Conservation (phyloP, 92 coral and sea anemone species). For the Paramuricea clavata region DNA sequence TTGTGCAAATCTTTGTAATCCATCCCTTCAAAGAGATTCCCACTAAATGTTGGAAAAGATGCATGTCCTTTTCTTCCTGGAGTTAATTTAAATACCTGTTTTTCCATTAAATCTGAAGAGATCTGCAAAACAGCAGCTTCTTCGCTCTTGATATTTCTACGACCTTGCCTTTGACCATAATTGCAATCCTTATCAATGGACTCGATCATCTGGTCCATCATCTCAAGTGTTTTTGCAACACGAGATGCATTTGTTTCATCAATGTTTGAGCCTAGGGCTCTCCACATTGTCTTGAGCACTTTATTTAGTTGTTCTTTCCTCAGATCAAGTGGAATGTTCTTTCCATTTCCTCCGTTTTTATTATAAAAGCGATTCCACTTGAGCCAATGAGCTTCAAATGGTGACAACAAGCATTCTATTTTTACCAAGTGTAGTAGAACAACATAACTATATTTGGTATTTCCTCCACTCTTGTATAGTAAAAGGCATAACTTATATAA, state of each 20-base stretch:
- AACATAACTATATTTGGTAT: slow-evolving; percentile 24
- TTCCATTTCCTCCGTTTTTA: slow-evolving; percentile 25
- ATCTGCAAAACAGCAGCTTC: slow-evolving; percentile 22
- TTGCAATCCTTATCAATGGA: slow-evolving; percentile 20
- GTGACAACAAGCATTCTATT: slow-evolving; percentile 10
- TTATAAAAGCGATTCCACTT: slow-evolving; percentile 48
- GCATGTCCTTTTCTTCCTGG: slow-evolving; percentile 38
- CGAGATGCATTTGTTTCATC: slow-evolving; percentile 27
- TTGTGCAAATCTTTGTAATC: slow-evolving; percentile 44
- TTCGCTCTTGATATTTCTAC: neutral
- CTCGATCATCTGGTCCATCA: slow-evolving; percentile 25
- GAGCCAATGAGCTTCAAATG: slow-evolving; percentile 17
- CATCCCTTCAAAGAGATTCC: slow-evolving; percentile 12
- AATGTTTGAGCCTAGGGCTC: slow-evolving; percentile 42
- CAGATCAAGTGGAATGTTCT: slow-evolving; percentile 32
- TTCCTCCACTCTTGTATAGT: slow-evolving; percentile 25
- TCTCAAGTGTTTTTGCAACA: slow-evolving; percentile 42
- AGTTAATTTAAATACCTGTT: slow-evolving; percentile 26
- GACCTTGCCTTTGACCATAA: neutral
- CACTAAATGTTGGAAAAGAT: slow-evolving; percentile 34
- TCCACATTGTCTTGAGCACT: slow-evolving; percentile 48
- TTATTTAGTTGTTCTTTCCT: slow-evolving; percentile 50
- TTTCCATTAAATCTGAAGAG: slow-evolving; percentile 19
- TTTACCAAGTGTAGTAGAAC: slow-evolving; percentile 21
- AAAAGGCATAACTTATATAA: slow-evolving; percentile 14